These are phyloP conservation scores for Danio jaintianensis DNA, from an alignment of 2,797 vertebrate species.

Conservation along the genomic window DNA sequence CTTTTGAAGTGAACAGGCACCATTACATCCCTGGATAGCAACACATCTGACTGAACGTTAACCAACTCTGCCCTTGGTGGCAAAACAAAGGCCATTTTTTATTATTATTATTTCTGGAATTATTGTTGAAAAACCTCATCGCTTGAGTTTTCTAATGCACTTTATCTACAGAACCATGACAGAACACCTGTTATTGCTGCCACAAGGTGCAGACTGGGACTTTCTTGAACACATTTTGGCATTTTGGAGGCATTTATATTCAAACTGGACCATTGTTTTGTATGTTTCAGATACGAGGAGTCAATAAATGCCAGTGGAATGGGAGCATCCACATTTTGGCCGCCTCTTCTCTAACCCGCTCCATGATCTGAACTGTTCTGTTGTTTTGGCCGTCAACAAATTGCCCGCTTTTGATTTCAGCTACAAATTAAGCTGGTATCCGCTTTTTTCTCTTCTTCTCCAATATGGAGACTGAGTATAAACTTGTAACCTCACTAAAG, in stretches of 20 bases:
- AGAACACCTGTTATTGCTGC: constrained; percentile 80
- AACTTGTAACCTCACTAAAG: constrained; percentile 66
- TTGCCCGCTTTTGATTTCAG: constrained; percentile 69
- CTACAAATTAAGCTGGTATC: constrained; percentile 58
- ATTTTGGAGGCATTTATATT: constrained; percentile 67
- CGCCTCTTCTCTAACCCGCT: constrained; percentile 51
- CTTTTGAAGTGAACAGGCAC: constrained; percentile 71
- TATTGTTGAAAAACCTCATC: constrained; percentile 55
- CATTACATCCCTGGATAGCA: constrained; percentile 65
- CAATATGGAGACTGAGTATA: constrained; percentile 82
- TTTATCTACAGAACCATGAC: constrained; percentile 69
- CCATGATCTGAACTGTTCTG: constrained; percentile 58
- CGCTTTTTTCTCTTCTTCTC: constrained; percentile 65
- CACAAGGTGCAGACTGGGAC: constrained; percentile 18
- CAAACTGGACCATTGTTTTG: constrained; percentile 27
- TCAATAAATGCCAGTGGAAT: constrained; percentile 2
- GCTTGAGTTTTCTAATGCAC: constrained; percentile 71
- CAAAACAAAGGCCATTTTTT: constrained; percentile 17
- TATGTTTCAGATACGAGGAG: neutral
- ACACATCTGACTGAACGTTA: constrained; percentile 58
- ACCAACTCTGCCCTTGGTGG: neutral
- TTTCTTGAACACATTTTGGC: constrained; percentile 54
- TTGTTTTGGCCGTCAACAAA: constrained; percentile 56
- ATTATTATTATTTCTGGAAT: constrained; percentile 30
- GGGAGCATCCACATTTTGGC: constrained; percentile 61